Percentiles rank a stretch among this genome's conserved stretches.
Conservation (phyloP, 2,113 vertebrate species). For the Melierax canorus region DNA sequence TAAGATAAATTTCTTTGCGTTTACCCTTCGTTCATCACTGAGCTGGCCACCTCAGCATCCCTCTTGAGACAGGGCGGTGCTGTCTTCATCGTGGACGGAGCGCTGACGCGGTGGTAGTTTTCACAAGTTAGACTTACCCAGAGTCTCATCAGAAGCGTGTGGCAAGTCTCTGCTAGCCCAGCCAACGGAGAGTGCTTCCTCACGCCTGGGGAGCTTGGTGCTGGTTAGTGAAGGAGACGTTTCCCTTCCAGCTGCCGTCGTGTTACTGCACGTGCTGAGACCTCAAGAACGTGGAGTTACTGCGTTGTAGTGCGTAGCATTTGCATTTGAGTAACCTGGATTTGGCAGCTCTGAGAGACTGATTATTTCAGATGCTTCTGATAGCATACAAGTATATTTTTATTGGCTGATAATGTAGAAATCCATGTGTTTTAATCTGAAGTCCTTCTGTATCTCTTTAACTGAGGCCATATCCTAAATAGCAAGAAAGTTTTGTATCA, state of each 20-base stretch:
- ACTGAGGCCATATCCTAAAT: not conserved
- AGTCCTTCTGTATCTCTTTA: not conserved
- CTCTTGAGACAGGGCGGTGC: not conserved
- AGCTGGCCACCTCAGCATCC: not conserved
- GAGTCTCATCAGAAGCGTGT: not conserved
- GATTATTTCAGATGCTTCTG: not conserved
- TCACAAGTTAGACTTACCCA: too few species aligned
- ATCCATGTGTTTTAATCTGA: not conserved
- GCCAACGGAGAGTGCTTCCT: not conserved
- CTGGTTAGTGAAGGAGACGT: rapidly evolving
- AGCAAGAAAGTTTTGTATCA: not conserved
- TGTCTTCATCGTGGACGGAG: not conserved
- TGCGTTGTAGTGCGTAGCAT: not conserved
- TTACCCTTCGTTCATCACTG: not conserved
- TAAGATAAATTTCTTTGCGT: not conserved
- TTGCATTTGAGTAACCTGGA: not conserved
- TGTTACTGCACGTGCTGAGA: not conserved
- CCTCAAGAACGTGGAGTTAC: rapidly evolving
- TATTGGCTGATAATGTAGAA: not conserved
- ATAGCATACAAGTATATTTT: not conserved
- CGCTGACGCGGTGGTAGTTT: not conserved
- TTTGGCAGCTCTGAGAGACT: not conserved
- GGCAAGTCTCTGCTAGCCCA: not conserved
- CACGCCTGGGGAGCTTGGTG: rapidly evolving
- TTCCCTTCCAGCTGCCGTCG: not conserved